A percentile compares a stretch with the other conserved stretches of the same genome.
phyloP scores from a whole-genome alignment of 2,797 vertebrate genomes.

The Tamandua tetradactyla region DNA sequence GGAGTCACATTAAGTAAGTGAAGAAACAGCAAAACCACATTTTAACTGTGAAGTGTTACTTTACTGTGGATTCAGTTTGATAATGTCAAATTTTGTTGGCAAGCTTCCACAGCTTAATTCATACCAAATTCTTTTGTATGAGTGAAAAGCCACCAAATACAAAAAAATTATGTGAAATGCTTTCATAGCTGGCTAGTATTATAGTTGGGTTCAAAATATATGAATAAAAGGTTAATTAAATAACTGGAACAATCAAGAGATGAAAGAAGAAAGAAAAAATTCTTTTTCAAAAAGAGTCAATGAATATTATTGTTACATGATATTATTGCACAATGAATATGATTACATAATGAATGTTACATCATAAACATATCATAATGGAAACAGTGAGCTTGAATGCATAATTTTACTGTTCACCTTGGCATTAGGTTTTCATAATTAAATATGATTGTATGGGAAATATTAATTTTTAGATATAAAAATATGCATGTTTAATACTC shows the following conservation, averaged over 20 bases:
- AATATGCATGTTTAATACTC: background rate
- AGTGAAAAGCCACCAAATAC: background rate
- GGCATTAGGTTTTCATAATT: background rate
- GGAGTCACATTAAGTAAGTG: background rate
- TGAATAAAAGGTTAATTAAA: background rate
- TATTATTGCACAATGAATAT: background rate
- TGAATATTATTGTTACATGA: background rate
- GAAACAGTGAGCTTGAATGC: background rate
- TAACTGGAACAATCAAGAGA: background rate
- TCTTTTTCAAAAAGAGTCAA: background rate
- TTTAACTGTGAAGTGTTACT: background rate
- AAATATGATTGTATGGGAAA: background rate
- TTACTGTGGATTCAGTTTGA: background rate
- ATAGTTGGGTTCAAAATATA: conserved; percentile 22
- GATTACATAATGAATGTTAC: background rate
- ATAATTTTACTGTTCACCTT: background rate
- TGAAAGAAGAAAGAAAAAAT: background rate
- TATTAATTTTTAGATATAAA: background rate
- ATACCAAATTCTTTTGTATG: background rate
- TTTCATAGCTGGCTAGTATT: background rate
- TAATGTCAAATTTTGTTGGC: background rate
- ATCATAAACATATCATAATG: no score
- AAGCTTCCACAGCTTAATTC: background rate
- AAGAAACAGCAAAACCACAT: background rate
- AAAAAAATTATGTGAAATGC: conserved; percentile 1